Percentiles rank a stretch among this genome's conserved stretches.
Evolutionary conservation across 23 tunicate genomes (phyloP).

Genomic region (Ascidia mentula): DNA sequence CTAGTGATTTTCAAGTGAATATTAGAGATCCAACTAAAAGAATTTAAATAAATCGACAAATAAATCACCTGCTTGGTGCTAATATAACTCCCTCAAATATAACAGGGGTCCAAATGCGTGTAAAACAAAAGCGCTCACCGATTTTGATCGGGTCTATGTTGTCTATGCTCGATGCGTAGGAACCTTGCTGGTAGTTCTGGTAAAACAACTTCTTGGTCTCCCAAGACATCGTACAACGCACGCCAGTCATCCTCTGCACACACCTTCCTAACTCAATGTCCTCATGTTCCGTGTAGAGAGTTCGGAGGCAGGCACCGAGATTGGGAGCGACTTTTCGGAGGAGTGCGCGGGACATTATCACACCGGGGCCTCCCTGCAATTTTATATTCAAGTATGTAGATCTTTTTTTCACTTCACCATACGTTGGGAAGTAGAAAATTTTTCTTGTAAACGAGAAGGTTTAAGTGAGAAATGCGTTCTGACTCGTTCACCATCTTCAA

Average conservation of each 20-base stretch:
- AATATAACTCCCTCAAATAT: too few species aligned
- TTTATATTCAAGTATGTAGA: too few species aligned
- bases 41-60: too few species aligned
- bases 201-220: conserved; percentile 29
- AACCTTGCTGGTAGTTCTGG: conserved; percentile 32
- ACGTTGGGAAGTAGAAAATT: too few species aligned
- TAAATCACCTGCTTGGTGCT: too few species aligned
- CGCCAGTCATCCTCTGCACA: conserved; percentile 20
- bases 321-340: conserved; percentile 45
- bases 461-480: too few species aligned
- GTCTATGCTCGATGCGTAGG: conserved; percentile 23
- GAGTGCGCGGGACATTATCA: conserved; percentile 34
- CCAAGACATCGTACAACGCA: conserved; percentile 32
- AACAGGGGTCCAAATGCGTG: too few species aligned
- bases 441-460: too few species aligned
- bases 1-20: too few species aligned
- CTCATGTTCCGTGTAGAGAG: conserved; percentile 75
- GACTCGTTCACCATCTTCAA: too few species aligned
- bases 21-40: too few species aligned
- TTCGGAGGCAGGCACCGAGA: conserved; percentile 42
- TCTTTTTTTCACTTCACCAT: too few species aligned
- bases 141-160: background rate
- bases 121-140: background rate
- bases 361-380: conserved; percentile 74
- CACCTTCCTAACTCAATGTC: conserved; percentile 88